Evolutionary conservation across 2,888 invertebrate species (phyloP), one percentile per base, ranked within the genome.

Genomic region (Dicroscelio sp.): DNA sequence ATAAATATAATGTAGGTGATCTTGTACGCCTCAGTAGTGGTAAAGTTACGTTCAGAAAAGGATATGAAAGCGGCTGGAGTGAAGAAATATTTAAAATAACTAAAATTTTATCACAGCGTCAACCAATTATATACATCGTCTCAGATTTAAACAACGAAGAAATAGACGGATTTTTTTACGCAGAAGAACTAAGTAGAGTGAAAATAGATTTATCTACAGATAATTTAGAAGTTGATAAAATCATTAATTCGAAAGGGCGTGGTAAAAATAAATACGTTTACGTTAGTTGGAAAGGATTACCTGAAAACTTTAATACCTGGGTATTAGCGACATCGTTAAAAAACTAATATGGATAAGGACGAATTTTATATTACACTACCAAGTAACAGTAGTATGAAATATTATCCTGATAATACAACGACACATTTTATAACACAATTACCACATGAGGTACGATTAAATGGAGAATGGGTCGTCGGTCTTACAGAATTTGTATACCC

Each of bases 311-410:
- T 25, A 30, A 43, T 20, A 80, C 30, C 17, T 80, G 80, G 80
- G 20, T 80, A 0, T 20, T 38, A 12, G 76, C 14, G n/a, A 35
- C 35, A 60, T 25, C 35, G 38, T 20, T 63, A 55, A 35, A 48
- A 17, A 27, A 58, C 25, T 2, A 76, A 58, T 35, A 79, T 65
- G 67, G 27, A 76, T 55, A 80, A 55, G 35, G 38, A 38, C 20
- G 52, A 80, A 25, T 67, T 80, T 80, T 80, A 80, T 27, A 80
- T 80, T 20, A 80, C 67, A 12, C 25, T 80, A 48, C 55, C 80
- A 25, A 33, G 25, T 35, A 80, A 80, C 25, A 69, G 67, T 80
- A 33, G 33, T 35, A 80, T 80, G 67, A 69, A 80, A 33, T 80
- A n/a, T 55, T 80, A 52, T 35, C 80, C 67, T 35, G 17, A 80